Evolutionary conservation across 2,888 invertebrate species (phyloP).

Genomic region (Drosophila tripunctata): DNA sequence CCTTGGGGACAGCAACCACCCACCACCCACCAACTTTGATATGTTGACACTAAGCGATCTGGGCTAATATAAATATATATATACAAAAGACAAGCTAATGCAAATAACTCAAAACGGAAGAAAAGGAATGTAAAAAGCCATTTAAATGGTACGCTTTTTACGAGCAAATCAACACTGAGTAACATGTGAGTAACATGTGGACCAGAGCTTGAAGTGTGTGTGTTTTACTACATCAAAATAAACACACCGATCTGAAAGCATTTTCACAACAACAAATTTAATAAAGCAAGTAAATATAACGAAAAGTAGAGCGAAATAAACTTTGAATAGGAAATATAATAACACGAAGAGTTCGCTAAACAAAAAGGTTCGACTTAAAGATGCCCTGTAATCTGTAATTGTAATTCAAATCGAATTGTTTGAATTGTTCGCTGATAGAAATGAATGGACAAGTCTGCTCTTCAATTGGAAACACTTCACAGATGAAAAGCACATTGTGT

Average conservation of each 20-base stretch:
- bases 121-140: conserved; percentile 40
- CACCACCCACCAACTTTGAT: conserved; percentile 7
- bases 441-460: no score
- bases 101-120: conserved; percentile 37
- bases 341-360: not conserved
- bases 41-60: conserved; percentile 41
- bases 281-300: conserved; percentile 39
- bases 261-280: conserved; percentile 55
- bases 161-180: conserved; percentile 42
- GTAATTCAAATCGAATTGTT: no score
- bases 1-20: not conserved
- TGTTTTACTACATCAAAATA: conserved; percentile 61
- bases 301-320: conserved; percentile 19
- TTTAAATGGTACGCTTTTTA: conserved; percentile 63
- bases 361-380: no score
- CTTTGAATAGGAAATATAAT: not conserved
- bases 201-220: conserved; percentile 11
- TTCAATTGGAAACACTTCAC: no score
- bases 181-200: conserved; percentile 53
- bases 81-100: conserved; percentile 43
- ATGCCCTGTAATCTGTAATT: not conserved
- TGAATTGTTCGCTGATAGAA: no score
- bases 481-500: no score
- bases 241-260: conserved; percentile 67
- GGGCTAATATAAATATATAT: conserved; percentile 33